A percentile compares a stretch with the other conserved stretches of the same genome.
Evolutionary conservation across 2,888 invertebrate genomes (phyloP).

Genomic region (Proisotoma minuta): DNA sequence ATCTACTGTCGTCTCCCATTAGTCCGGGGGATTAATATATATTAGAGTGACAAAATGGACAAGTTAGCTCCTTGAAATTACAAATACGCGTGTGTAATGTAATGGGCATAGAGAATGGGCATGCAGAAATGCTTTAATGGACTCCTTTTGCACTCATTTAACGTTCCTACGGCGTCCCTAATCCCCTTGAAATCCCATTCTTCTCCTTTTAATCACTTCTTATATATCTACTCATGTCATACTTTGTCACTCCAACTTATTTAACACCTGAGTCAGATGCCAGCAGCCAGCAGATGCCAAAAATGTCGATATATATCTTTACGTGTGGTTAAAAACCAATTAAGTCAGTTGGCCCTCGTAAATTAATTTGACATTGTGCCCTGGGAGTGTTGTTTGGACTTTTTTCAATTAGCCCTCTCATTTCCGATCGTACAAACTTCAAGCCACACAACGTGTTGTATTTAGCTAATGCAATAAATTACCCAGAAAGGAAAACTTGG

Average conservation of each 20-base stretch:
- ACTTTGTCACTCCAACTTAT: too few relatives aligned
- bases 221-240: too few relatives aligned
- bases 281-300: too few relatives aligned
- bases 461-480: too few relatives aligned
- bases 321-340: too few relatives aligned
- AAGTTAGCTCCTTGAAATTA: background rate
- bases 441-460: too few relatives aligned
- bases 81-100: slow-evolving; percentile 33
- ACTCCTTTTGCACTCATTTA: slow-evolving; percentile 44
- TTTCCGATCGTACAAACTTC: slow-evolving; percentile 30
- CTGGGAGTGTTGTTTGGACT: slow-evolving; percentile 44
- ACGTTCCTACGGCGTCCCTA: slow-evolving; percentile 39
- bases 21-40: background rate
- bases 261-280: too few relatives aligned
- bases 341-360: too few relatives aligned
- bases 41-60: background rate
- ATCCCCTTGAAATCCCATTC: slow-evolving; percentile 45
- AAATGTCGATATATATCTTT: too few relatives aligned
- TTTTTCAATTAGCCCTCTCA: slow-evolving; percentile 46
- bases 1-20: background rate
- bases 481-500: too few relatives aligned
- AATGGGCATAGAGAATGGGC: slow-evolving; percentile 45
- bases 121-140: slow-evolving; percentile 43
- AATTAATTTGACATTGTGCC: too few relatives aligned
- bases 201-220: slow-evolving; percentile 44